Percentiles rank a stretch among this genome's conserved stretches.
Evolutionary conservation across 2,797 vertebrate species (phyloP).

Genomic region (Columba guinea): DNA sequence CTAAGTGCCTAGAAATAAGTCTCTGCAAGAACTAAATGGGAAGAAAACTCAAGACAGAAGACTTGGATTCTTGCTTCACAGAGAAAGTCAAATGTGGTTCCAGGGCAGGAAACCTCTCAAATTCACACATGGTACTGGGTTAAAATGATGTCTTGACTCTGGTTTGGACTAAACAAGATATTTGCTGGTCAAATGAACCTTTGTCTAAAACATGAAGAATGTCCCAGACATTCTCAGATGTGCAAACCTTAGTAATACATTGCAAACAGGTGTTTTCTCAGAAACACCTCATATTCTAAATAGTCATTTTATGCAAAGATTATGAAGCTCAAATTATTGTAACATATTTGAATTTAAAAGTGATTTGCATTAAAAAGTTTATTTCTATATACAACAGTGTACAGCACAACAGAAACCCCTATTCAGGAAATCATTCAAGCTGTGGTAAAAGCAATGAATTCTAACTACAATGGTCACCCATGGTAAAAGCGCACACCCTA

Average conservation of each 20-base stretch:
- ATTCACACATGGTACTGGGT: background rate
- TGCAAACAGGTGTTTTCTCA: background rate
- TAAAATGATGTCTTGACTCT: background rate
- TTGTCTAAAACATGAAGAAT: background rate
- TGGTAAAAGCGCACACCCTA: background rate
- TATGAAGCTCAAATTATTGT: background rate
- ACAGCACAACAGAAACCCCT: background rate
- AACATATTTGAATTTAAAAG: background rate
- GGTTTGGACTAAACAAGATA: background rate
- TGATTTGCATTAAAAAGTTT: background rate
- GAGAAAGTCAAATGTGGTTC: background rate
- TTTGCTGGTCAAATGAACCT: background rate
- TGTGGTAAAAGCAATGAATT: background rate
- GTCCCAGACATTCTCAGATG: background rate
- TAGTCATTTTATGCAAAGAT: background rate
- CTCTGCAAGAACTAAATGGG: background rate
- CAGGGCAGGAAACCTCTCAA: background rate
- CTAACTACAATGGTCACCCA: background rate
- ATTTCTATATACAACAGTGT: background rate
- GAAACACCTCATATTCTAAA: background rate
- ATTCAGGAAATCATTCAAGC: background rate
- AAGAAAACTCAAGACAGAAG: background rate
- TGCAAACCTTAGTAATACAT: background rate
- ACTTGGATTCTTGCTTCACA: background rate
- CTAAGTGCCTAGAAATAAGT: background rate